phyloP scores from a whole-genome alignment of 2,797 vertebrate genomes.

The Dendrocincla tyrannina region DNA sequence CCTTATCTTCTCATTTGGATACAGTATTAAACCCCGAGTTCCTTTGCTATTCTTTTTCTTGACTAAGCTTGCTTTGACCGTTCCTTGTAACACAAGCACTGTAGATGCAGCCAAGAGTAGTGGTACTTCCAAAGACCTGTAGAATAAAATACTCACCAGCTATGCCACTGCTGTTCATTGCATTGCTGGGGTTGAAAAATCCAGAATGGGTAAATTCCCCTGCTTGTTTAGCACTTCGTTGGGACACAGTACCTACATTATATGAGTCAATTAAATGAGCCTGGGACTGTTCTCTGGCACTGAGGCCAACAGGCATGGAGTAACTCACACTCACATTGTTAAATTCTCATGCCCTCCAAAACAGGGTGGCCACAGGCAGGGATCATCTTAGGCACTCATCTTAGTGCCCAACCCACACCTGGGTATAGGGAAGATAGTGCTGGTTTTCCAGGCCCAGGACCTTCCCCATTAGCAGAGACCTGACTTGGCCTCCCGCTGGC shows the following conservation, averaged over 20 bases:
- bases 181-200: neutral
- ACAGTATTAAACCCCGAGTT: neutral
- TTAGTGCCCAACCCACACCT: neutral
- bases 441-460: neutral
- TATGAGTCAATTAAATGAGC: neutral
- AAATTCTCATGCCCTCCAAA: neutral
- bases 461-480: neutral
- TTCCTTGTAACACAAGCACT: neutral
- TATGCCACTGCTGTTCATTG: neutral
- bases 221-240: neutral
- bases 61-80: neutral
- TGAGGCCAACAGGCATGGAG: neutral
- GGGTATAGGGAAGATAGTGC: neutral
- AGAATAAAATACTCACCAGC: neutral
- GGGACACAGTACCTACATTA: neutral
- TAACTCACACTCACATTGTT: neutral
- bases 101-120: neutral
- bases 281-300: neutral
- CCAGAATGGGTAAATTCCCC: neutral
- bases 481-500: neutral
- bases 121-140: neutral
- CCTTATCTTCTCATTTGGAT: neutral
- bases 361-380: neutral
- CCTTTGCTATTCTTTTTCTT: neutral
- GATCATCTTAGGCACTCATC: too few species aligned